A percentile compares a stretch with the other conserved stretches of the same genome.
These are phyloP conservation scores for Leucophora obtusa DNA, from an alignment of 2,888 invertebrate genomes.

Conservation along the genomic window DNA sequence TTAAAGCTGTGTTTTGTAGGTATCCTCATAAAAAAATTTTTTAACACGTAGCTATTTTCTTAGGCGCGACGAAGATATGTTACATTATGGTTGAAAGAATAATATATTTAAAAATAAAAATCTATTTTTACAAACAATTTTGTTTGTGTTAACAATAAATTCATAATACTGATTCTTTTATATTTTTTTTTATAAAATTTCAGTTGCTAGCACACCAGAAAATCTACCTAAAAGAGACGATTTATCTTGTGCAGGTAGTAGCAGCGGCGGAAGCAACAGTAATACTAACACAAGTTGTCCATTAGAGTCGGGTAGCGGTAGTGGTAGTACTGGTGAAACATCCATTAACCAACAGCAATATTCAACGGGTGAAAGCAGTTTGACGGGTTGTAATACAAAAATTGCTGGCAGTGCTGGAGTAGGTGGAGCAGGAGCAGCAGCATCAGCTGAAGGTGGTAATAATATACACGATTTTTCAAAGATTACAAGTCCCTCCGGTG, in stretches of 20 bases:
- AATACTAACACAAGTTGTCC: conserved; percentile 71
- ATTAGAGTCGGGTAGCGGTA: conserved; percentile 40
- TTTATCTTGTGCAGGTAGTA: conserved; percentile 69
- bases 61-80: no score
- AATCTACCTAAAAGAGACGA: conserved; percentile 82
- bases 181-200: conserved; percentile 74
- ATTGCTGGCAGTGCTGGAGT: conserved; percentile 28
- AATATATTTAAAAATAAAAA: background rate
- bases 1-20: no score
- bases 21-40: no score
- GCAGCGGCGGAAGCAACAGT: conserved; percentile 72
- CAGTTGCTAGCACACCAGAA: conserved; percentile 92
- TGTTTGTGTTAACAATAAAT: conserved; percentile 1
- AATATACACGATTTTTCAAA: conserved; percentile 47
- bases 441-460: conserved; percentile 53
- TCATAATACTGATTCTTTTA: background rate
- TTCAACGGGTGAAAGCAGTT: conserved; percentile 44
- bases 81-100: background rate
- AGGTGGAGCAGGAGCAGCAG: conserved; percentile 24
- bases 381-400: conserved; percentile 30
- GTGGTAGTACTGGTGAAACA: conserved; percentile 36
- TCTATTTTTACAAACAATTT: background rate
- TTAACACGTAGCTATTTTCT: no score
- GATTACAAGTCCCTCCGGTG: conserved; percentile 49
- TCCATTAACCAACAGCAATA: conserved; percentile 17